Conservation (phyloP, 2,888 invertebrate genomes). For the Tetheella fluctuosa region DNA sequence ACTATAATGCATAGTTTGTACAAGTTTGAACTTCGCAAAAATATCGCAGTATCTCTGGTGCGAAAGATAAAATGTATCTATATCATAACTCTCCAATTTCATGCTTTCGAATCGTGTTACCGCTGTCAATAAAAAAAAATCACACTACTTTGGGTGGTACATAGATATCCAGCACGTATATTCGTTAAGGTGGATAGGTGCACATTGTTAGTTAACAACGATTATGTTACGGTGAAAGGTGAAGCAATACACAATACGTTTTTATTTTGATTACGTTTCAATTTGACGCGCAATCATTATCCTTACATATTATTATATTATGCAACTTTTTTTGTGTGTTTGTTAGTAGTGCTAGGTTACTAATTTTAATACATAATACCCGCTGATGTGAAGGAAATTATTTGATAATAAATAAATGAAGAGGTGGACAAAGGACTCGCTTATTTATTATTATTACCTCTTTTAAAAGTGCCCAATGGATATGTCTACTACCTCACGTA, state of each 20-base stretch:
- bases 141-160: neutral
- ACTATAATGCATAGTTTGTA: neutral
- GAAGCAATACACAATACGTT: neutral
- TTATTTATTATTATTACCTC: too few relatives aligned
- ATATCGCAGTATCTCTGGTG: constrained; percentile 2
- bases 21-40: neutral
- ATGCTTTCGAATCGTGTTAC: constrained; percentile 56
- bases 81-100: constrained; percentile 46
- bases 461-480: too few relatives aligned
- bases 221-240: constrained; percentile 8
- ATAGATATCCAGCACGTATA: neutral
- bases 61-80: constrained; percentile 36
- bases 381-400: too few relatives aligned
- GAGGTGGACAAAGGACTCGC: too few relatives aligned
- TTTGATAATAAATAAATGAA: too few relatives aligned
- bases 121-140: constrained; percentile 50
- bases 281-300: neutral
- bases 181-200: neutral
- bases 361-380: too few relatives aligned
- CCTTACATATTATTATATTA: constrained; percentile 2
- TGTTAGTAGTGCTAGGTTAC: neutral
- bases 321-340: neutral
- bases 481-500: too few relatives aligned
- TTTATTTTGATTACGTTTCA: constrained; percentile 7
- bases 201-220: constrained; percentile 6